phyloP scores from a whole-genome alignment of 2,888 invertebrate genomes.

The Anoncus sp. region DNA sequence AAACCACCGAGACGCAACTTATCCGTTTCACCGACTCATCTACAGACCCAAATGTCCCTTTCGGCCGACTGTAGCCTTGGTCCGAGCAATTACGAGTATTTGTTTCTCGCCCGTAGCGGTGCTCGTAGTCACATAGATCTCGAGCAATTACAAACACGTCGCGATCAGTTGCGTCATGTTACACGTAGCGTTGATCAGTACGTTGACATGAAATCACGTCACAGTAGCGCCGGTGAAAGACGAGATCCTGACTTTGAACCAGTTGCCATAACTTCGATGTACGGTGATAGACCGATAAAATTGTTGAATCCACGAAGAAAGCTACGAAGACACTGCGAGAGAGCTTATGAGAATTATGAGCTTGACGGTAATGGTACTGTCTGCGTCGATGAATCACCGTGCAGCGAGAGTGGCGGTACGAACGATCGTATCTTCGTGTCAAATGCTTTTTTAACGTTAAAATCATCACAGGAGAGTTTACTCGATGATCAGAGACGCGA shows the following conservation, averaged over 20 bases:
- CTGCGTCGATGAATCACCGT: conserved; percentile 84
- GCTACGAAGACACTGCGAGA: conserved; percentile 86
- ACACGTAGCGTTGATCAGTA: conserved; percentile 90
- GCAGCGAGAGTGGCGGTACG: conserved; percentile 76
- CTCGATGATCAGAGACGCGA: conserved; percentile 86
- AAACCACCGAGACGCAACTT: conserved; percentile 95
- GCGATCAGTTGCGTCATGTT: conserved; percentile 87
- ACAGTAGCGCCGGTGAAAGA: conserved; percentile 81
- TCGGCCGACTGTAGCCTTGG: conserved; percentile 85
- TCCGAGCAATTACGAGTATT: conserved; percentile 88
- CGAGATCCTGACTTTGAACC: conserved; percentile 85
- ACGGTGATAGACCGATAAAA: conserved; percentile 89
- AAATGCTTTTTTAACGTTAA: conserved; percentile 85
- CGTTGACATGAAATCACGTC: conserved; percentile 89
- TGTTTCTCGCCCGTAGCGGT: conserved; percentile 87
- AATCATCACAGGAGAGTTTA: conserved; percentile 86
- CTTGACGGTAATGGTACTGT: conserved; percentile 83
- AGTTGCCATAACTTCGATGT: conserved; percentile 89
- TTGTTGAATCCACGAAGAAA: conserved; percentile 90
- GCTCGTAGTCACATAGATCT: conserved; percentile 89
- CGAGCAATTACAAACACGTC: conserved; percentile 85
- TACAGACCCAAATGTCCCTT: conserved; percentile 85
- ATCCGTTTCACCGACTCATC: conserved; percentile 93
- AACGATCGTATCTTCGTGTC: conserved; percentile 84
- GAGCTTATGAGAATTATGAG: conserved; percentile 87